Base-by-base conservation (phyloP, 2,888 invertebrate species). In the Sialis lutaria region DNA sequence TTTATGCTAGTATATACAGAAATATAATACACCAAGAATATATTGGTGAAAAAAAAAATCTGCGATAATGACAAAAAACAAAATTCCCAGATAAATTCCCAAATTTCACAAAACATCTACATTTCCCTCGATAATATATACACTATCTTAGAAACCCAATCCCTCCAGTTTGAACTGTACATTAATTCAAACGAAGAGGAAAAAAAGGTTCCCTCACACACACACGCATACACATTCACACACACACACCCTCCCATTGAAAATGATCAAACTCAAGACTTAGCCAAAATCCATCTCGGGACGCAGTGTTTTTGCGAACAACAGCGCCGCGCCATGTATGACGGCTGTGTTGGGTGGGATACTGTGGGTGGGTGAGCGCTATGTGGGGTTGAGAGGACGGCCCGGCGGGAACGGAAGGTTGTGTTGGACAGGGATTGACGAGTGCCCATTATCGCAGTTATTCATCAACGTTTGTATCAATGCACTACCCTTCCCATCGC, bases 361-460 rank as follows among this genome's bases (percentile, higher is more conserved):
- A 10, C n/a, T 31, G 30, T n/a, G 22, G 22, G 22, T 10, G 42
- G 42, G n/a, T 32, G 42, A 31, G 31, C 10, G 32, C 42, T 10
- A 31, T 10, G 32, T 42, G 31, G 22, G 32, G 41, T 35, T 3
- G n/a, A n/a, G 42, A 7, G 42, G 42, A 7, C 30, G 44, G 34
- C 30, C 10, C 33, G 45, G 22, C 39, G 45, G 45, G 45, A 30
- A 34, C 45, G 72, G 72, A 69, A 65, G 64, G 63, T 64, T 67
- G 67, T 62, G 64, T 63, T 63, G 64, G 67, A 67, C 67, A 63
- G 63, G 65, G 64, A 68, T 67, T 67, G 67, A 68, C 67, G 67
- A 67, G 63, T 63, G 62, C 63, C 64, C 66, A 68, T 68, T 68
- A 68, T 68, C 68, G 64, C 67, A 60, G 55, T 57, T 64, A 68